Base-by-base conservation (phyloP, 2,888 invertebrate genomes). In the Gryllus longicercus region DNA sequence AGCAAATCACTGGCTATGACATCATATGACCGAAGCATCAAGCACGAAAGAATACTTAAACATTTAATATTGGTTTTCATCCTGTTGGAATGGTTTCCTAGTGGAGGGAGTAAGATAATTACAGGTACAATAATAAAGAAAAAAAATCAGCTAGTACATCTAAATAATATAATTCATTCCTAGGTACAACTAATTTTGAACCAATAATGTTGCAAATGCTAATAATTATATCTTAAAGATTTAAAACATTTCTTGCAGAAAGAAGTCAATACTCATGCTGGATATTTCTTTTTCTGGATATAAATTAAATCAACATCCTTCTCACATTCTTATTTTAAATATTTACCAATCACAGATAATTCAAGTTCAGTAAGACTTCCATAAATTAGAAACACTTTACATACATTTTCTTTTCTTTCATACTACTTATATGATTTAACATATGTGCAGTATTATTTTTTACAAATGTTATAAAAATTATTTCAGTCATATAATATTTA, bases 401-500 rank as follows among this genome's bases (percentile, higher is more conserved):
- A 38, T 38, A 38, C 38, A 38, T 38, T 38, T 38, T 38, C 38
- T 38, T 38, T 38, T 38, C 38, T 38, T 38, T 38, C 38, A 38
- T 18, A 63, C 63, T 63, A 63, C 63, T 63, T n/a, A n/a, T 63
- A 63, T 63, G n/a, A 63, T 18, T 63, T 63, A 63, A 18, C 63
- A 63, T 63, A 18, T 63, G 63, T 63, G 63, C 63, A 63, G n/a
- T 18, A 18, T 63, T 63, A 14, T 63, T 63, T 63, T 63, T 63
- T 63, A 63, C 63, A 63, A 63, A 63, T 63, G 63, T 63, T 63
- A 63, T 63, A 63, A 63, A 63, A 63, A 18, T 63, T 63, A 63
- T 63, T n/a, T 63, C 63, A 63, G 63, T 63, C 63, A 63, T 63
- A 18, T 14, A 63, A 18, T 63, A 63, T 63, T 38, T 38, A 63